These are phyloP conservation scores for Bovichtus variegatus DNA, from an alignment of 2,797 vertebrate genomes.

Conservation along the genomic window DNA sequence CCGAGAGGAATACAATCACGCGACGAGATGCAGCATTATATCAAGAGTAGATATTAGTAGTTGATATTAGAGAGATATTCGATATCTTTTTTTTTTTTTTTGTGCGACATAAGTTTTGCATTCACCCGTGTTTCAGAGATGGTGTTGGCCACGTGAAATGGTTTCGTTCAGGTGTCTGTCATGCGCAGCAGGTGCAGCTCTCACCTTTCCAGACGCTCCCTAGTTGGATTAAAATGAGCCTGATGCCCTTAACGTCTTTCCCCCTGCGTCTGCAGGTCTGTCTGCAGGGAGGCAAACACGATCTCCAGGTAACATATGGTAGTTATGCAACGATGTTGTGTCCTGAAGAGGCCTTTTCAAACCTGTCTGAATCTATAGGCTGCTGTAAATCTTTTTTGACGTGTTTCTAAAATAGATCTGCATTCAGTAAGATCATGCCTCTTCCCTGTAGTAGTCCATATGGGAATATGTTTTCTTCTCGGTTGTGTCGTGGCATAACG, in stretches of 20 bases:
- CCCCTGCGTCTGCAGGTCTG: constrained; percentile 29
- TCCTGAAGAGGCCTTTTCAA: not conserved
- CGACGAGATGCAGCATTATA: not conserved
- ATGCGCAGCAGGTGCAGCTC: constrained; percentile 29
- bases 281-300: not conserved
- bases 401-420: not conserved
- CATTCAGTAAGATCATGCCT: no score
- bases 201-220: constrained; percentile 33
- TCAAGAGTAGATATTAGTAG: not conserved
- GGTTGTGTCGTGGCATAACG: no score
- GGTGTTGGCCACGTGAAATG: not conserved
- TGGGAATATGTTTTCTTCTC: not conserved
- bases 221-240: constrained; percentile 43
- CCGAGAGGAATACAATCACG: no score
- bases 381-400: not conserved
- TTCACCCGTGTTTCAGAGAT: not conserved
- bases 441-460: not conserved
- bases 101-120: no score
- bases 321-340: no score
- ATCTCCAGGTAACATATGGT: not conserved
- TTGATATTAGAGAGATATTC: no score
- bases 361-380: fast-evolving
- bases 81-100: no score
- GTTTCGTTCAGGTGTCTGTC: not conserved
- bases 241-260: not conserved